Conservation (phyloP, 2,888 invertebrate species). For the Tenodera sinensis region DNA sequence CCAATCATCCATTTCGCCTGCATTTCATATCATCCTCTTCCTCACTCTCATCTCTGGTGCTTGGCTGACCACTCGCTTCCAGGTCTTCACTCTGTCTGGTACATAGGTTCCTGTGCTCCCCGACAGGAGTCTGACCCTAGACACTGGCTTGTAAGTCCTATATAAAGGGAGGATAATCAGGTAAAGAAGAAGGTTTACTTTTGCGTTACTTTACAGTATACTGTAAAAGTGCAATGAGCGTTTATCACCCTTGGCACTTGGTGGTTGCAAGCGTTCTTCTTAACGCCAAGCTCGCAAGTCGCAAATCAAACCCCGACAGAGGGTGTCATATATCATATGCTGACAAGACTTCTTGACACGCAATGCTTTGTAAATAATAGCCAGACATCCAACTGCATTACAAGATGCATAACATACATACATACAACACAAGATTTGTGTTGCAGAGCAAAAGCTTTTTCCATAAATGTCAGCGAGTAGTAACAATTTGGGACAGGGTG, state of each 20-base stretch:
- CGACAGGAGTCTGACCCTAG: no score
- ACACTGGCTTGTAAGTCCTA: no score
- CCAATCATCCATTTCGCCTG: no score
- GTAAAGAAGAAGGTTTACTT: no score
- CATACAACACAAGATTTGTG: background rate
- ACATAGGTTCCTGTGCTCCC: no score
- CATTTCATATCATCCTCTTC: no score
- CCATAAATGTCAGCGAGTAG: background rate
- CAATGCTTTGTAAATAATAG: background rate
- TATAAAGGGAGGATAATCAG: no score
- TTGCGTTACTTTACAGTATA: no score
- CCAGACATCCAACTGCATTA: background rate
- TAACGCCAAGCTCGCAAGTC: background rate
- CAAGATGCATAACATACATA: background rate
- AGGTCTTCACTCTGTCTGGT: no score
- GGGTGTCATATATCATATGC: background rate
- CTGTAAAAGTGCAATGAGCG: background rate
- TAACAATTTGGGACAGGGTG: background rate
- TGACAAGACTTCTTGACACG: background rate
- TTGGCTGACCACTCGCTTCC: no score
- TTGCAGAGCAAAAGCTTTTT: background rate
- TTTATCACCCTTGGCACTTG: background rate
- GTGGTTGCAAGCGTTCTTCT: background rate
- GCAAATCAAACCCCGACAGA: background rate
- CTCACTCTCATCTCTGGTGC: no score